Evolutionary conservation across 35 echinoderm and acorn worm genomes (phyloP).

Genomic region (Lytechinus variegatus): DNA sequence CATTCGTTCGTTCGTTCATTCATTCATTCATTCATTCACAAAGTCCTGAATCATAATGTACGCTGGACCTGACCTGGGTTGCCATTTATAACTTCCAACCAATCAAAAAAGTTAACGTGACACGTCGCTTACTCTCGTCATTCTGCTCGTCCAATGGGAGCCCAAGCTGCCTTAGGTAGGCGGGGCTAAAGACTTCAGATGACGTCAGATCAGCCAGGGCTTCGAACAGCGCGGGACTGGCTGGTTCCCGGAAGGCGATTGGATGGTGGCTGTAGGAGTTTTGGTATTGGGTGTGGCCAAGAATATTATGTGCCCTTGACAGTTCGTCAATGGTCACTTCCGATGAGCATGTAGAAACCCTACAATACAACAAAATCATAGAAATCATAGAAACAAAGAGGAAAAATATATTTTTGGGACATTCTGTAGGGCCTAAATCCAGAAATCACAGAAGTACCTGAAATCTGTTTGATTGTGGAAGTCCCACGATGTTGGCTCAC

Average conservation of each 20-base stretch:
- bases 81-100: not conserved
- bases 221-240: slow-evolving; percentile 1
- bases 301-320: not conserved
- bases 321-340: not conserved
- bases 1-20: no score
- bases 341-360: not conserved
- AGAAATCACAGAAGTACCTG: not conserved
- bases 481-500: slow-evolving; percentile 26
- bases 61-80: no score
- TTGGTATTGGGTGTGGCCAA: slow-evolving; percentile 37
- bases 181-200: not conserved
- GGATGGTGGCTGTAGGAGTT: not conserved
- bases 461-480: not conserved
- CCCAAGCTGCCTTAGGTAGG: slow-evolving; percentile 32
- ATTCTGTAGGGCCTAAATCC: no score
- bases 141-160: not conserved
- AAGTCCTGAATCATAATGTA: no score
- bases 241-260: slow-evolving; percentile 6
- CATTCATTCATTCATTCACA: no score
- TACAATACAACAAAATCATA: not conserved
- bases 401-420: no score
- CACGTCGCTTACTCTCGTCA: slow-evolving; percentile 4
- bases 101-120: not conserved
- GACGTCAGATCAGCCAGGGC: slow-evolving; percentile 30
- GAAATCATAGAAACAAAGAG: no score